Base-by-base conservation (phyloP, 2,888 invertebrate genomes). In the Dexiosoma caninum region DNA sequence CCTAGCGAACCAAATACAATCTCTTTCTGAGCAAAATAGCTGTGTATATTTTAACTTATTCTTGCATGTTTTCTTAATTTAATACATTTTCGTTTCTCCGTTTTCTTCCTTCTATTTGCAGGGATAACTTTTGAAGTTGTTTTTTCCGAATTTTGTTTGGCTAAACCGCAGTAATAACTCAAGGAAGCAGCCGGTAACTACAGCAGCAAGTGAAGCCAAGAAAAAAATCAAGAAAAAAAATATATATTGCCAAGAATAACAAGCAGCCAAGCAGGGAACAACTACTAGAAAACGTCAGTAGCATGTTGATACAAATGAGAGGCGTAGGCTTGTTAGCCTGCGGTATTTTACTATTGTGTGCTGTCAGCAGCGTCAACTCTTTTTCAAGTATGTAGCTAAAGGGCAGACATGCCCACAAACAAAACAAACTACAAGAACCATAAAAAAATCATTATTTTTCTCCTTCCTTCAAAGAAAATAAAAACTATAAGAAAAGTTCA, bases 361-460 rank as follows among this genome's bases (percentile, higher is more conserved):
- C 84, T 82, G 81, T 85, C 83, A 84, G 84, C 81, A 85, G 84
- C 79, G 89, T 88, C 85, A 88, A 88, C 76, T 89, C 88, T 55
- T 89, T 89, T 83, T 89, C 89, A 85, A 89, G 89, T 89, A 89
- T 85, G 90, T 90, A 75, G 69, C 59, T 51, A 70, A 80, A 67
- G 72, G 78, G 57, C 74, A 62, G 67, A 77, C 67, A 71, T 74
- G 57, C 57, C 77, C 76, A 75, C 64, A 53, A 77, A 46, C 67
- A 27, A 14, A 46, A 49, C 42, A 59, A n/a, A 67, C 46, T 21
- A 57, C 35, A 69, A 72, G 23, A 75, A 53, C 57, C 62, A 32
- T 40, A 69, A 71, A 62, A 27, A 74, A 74, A 70, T 23, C 53
- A 74, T 60, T 66, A 44, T 70, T 66, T 62, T 53, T 62, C 46